phyloP scores from a whole-genome alignment of 2,797 vertebrate genomes.

The Chrysocyon brachyurus region DNA sequence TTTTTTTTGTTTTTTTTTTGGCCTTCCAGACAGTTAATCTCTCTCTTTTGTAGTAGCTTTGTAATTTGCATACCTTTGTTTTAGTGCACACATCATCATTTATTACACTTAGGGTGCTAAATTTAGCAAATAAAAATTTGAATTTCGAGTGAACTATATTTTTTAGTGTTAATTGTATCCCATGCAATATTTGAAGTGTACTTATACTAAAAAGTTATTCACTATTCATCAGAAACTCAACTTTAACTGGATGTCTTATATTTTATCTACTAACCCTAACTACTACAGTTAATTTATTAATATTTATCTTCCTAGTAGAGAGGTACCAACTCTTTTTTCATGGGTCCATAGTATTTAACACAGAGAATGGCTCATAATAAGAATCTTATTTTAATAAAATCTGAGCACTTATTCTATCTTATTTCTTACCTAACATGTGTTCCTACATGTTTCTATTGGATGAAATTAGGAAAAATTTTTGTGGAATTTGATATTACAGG shows the following conservation, averaged over 20 bases:
- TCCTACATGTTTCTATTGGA: background rate
- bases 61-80: background rate
- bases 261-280: background rate
- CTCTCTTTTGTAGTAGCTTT: background rate
- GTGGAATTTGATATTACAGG: background rate
- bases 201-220: background rate
- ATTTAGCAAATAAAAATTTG: slow-evolving; percentile 52
- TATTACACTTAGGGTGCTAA: background rate
- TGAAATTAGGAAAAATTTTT: background rate
- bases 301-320: background rate
- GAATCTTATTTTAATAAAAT: background rate
- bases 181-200: background rate
- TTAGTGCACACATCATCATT: background rate
- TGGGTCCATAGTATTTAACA: background rate
- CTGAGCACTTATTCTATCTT: background rate
- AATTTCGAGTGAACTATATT: background rate
- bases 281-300: background rate
- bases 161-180: background rate
- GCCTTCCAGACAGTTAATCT: background rate
- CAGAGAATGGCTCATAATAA: background rate
- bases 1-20: background rate
- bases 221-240: background rate
- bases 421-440: background rate
- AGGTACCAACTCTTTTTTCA: background rate
- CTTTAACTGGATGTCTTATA: background rate